phyloP scores from a whole-genome alignment of 2,888 invertebrate genomes.

The Xestobium rufovillosum region DNA sequence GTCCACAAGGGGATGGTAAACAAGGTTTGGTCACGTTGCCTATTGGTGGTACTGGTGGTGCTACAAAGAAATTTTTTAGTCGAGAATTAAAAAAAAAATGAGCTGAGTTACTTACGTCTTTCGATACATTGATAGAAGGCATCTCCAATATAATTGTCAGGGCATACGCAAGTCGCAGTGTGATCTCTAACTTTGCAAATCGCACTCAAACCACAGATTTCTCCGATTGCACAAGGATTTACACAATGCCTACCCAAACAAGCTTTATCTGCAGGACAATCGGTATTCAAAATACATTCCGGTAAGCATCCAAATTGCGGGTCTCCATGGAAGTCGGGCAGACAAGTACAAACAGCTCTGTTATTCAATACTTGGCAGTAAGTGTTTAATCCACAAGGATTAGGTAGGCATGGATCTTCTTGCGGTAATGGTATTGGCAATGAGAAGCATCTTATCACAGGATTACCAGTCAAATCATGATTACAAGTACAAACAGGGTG shows the following conservation, averaged over 20 bases:
- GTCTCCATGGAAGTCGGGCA: slow-evolving; percentile 69
- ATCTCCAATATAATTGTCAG: slow-evolving; percentile 71
- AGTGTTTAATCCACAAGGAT: slow-evolving; percentile 73
- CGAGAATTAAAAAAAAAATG: not conserved
- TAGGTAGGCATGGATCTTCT: slow-evolving; percentile 63
- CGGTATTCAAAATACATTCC: slow-evolving; percentile 76
- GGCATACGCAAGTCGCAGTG: slow-evolving; percentile 73
- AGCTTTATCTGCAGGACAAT: slow-evolving; percentile 65
- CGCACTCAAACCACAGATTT: slow-evolving; percentile 74
- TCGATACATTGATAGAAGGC: slow-evolving; percentile 66
- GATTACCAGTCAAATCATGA: slow-evolving; percentile 67
- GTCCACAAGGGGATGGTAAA: slow-evolving; percentile 69
- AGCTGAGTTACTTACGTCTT: slow-evolving; percentile 42
- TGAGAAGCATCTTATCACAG: slow-evolving; percentile 63
- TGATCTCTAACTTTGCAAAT: slow-evolving; percentile 73
- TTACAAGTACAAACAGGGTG: slow-evolving; percentile 73
- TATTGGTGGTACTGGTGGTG: slow-evolving; percentile 36
- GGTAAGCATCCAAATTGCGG: slow-evolving; percentile 69
- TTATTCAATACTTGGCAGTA: slow-evolving; percentile 64
- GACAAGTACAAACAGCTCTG: slow-evolving; percentile 69
- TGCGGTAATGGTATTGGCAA: slow-evolving; percentile 47
- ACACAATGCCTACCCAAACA: slow-evolving; percentile 69
- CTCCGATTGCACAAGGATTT: slow-evolving; percentile 62
- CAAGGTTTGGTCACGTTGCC: slow-evolving; percentile 63
- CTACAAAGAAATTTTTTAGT: slow-evolving; percentile 11